Evolutionary conservation across 2,797 vertebrate species (phyloP).

Genomic region (Pelochelys cantorii): DNA sequence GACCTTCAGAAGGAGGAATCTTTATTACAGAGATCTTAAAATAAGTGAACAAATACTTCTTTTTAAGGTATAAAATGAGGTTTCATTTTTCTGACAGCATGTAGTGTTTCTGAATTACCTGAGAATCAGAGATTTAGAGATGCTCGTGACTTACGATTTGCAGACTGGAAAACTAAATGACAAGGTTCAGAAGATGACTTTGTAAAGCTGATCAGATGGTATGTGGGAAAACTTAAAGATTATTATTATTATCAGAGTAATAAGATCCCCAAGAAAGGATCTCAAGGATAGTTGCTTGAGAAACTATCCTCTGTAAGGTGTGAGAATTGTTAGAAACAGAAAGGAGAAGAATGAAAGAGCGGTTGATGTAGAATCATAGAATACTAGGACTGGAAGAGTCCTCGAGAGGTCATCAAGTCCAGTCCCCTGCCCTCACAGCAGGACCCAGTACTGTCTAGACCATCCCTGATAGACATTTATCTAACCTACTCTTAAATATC

Average conservation of each 20-base stretch:
- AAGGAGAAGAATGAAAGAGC: neutral
- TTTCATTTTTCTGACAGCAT: constrained; percentile 31
- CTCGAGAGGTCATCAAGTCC: no score
- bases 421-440: no score
- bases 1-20: neutral
- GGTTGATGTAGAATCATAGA: neutral
- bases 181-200: neutral
- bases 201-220: neutral
- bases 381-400: no score
- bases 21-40: constrained; percentile 19
- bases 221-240: neutral
- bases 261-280: neutral
- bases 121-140: neutral
- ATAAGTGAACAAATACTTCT: constrained; percentile 38
- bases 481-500: no score
- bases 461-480: no score
- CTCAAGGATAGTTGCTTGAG: neutral
- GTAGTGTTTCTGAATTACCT: constrained; percentile 64
- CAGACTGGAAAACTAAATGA: constrained; percentile 38
- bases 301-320: neutral
- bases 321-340: neutral
- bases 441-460: no score
- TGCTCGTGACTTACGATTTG: constrained; percentile 21
- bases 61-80: neutral
- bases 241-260: neutral